A percentile compares a stretch with the other conserved stretches of the same genome.
Evolutionary conservation across 2,888 invertebrate genomes (phyloP).

Genomic region (Pogonocherus hispidulus): DNA sequence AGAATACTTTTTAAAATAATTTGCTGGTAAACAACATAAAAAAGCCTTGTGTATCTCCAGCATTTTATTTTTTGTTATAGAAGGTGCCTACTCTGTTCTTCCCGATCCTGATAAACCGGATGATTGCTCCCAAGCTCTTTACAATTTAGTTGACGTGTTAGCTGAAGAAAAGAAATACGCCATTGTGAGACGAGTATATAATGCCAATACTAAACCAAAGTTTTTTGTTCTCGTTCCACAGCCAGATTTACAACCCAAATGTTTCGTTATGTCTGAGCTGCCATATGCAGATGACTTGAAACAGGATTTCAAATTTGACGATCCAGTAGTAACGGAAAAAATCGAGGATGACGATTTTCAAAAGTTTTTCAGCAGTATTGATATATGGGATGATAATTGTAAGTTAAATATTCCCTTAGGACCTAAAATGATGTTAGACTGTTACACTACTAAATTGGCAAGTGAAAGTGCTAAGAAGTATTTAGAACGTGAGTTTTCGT

Average conservation of each 20-base stretch:
- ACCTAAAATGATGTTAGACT: conserved; percentile 37
- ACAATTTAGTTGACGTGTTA: conserved; percentile 42
- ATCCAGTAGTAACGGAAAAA: conserved; percentile 11
- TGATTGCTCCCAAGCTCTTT: conserved; percentile 42
- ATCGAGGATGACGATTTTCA: conserved; percentile 37
- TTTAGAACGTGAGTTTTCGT: conserved; percentile 32
- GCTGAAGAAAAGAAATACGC: conserved; percentile 43
- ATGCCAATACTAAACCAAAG: conserved; percentile 43
- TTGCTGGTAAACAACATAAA: too few species aligned
- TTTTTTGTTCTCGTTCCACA: conserved; percentile 50
- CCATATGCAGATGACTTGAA: conserved; percentile 47
- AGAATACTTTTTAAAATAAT: too few species aligned
- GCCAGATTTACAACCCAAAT: conserved; percentile 39
- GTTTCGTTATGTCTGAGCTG: conserved; percentile 44
- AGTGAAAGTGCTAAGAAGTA: conserved; percentile 26
- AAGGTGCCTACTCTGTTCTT: conserved; percentile 45
- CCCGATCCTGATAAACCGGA: conserved; percentile 35
- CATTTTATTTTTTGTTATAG: conserved; percentile 36
- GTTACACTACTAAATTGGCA: conserved; percentile 19
- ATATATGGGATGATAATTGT: conserved; percentile 37
- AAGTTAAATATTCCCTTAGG: conserved; percentile 42
- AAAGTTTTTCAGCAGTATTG: conserved; percentile 45
- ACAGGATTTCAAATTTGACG: conserved; percentile 33
- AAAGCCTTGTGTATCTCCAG: too few species aligned
- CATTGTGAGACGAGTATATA: conserved; percentile 47